A percentile compares a stretch with the other conserved stretches of the same genome.
Conservation (phyloP, 2,113 vertebrate genomes). For the Pygoscelis antarcticus region DNA sequence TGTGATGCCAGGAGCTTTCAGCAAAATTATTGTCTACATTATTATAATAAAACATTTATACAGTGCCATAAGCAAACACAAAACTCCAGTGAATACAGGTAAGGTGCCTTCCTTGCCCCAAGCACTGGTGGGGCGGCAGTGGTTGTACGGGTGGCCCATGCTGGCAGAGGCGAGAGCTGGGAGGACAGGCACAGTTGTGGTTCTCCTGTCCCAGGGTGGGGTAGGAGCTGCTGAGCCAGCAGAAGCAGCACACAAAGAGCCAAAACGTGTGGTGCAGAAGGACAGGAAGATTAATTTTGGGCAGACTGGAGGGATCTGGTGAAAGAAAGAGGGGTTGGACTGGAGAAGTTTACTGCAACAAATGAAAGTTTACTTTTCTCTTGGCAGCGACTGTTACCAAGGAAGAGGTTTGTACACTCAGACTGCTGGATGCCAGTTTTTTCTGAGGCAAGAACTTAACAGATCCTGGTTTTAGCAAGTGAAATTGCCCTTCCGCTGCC, state of each 20-base stretch:
- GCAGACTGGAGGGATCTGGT: background rate
- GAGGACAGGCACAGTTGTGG: rapidly evolving
- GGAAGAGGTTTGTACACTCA: background rate
- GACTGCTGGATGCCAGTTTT: background rate
- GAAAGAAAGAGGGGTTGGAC: background rate
- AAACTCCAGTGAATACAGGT: background rate
- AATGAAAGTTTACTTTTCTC: background rate
- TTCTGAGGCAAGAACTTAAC: background rate
- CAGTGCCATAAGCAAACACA: background rate
- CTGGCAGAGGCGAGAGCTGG: background rate
- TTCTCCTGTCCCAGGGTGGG: background rate
- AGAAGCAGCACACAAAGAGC: background rate
- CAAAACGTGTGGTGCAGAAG: background rate
- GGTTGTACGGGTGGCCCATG: rapidly evolving
- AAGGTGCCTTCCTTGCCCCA: background rate
- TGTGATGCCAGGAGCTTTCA: background rate
- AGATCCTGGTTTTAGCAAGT: background rate
- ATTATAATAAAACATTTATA: background rate
- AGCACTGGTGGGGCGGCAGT: background rate
- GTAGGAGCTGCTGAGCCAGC: background rate
- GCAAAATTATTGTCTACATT: background rate
- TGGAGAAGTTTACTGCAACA: background rate
- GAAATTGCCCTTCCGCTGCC: background rate
- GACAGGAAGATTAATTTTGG: background rate
- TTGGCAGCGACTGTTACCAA: background rate